These are phyloP conservation scores for Augochlorella aurata DNA, from an alignment of 2,888 invertebrate species.

Conservation along the genomic window DNA sequence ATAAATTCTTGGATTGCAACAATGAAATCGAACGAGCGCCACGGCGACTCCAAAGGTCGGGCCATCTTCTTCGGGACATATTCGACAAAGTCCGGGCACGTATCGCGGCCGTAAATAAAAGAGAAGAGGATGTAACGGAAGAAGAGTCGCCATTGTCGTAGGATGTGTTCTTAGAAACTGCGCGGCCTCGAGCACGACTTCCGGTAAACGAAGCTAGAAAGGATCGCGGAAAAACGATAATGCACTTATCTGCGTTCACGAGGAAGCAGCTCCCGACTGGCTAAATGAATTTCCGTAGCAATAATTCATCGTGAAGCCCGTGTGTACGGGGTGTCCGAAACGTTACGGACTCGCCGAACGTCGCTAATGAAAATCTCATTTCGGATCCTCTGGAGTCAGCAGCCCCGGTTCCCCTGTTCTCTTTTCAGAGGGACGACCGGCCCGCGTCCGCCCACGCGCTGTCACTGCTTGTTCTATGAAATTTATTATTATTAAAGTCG, in stretches of 20 bases:
- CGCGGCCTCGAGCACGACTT: not conserved
- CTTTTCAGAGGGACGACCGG: not conserved
- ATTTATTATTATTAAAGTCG: slow-evolving; percentile 17
- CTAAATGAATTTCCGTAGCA: slow-evolving; percentile 53
- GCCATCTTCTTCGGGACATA: not conserved
- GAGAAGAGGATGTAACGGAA: not conserved
- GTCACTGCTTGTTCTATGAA: not conserved
- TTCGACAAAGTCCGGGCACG: not conserved
- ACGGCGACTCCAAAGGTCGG: not conserved
- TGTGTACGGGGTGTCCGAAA: slow-evolving; percentile 23
- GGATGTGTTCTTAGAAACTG: not conserved
- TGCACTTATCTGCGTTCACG: slow-evolving; percentile 32
- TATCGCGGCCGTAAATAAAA: not conserved
- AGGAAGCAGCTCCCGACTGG: not conserved
- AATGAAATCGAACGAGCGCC: slow-evolving; percentile 12
- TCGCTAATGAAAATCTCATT: not conserved
- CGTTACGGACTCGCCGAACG: not conserved
- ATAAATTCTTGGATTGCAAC: not conserved
- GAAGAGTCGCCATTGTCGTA: not conserved
- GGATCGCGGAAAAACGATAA: slow-evolving; percentile 38
- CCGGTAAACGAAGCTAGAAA: slow-evolving; percentile 17
- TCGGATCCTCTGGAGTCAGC: not conserved
- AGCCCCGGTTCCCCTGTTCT: not conserved
- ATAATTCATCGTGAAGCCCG: slow-evolving; percentile 49
- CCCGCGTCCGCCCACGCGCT: not conserved